A percentile compares a stretch with the other conserved stretches of the same genome.
These are phyloP conservation scores for Pelodytes ibericus DNA, from an alignment of 2,797 vertebrate genomes.

Conservation along the genomic window DNA sequence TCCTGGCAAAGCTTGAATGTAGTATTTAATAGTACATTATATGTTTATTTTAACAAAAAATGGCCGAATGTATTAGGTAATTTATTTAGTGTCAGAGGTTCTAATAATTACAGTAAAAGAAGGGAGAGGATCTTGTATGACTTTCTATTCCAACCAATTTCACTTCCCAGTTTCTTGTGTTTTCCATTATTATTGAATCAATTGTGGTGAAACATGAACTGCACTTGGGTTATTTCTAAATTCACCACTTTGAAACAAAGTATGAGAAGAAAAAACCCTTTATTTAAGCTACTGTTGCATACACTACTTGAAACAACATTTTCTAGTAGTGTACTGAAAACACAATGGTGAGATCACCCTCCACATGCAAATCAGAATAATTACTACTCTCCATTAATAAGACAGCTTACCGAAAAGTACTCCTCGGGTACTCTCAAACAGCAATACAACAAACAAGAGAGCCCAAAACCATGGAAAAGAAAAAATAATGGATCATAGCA, in stretches of 20 bases:
- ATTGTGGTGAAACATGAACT: conserved; percentile 6
- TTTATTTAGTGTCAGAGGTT: conserved; percentile 32
- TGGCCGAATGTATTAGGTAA: conserved; percentile 27
- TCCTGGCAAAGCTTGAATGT: conserved; percentile 46
- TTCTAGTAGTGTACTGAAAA: too few relatives aligned
- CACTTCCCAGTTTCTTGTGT: background rate
- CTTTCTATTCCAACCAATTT: conserved; percentile 8
- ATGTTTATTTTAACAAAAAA: conserved; percentile 41
- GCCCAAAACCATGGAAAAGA: too few relatives aligned
- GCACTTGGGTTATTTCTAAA: background rate
- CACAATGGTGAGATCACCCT: too few relatives aligned
- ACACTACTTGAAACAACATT: too few relatives aligned
- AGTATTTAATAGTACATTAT: conserved; percentile 26
- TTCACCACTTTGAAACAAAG: background rate
- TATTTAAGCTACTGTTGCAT: conserved; percentile 7
- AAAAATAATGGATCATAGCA: too few relatives aligned
- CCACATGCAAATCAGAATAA: too few relatives aligned
- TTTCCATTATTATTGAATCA: conserved; percentile 3
- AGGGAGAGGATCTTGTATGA: conserved; percentile 1
- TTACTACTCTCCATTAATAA: too few relatives aligned
- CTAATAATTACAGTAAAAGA: conserved; percentile 34
- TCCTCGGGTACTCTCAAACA: too few relatives aligned
- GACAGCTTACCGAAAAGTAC: too few relatives aligned
- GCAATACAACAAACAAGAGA: too few relatives aligned
- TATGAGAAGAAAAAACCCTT: background rate